Base-by-base conservation (phyloP, 2,797 vertebrate genomes). In the Neosalanx taihuensis region DNA sequence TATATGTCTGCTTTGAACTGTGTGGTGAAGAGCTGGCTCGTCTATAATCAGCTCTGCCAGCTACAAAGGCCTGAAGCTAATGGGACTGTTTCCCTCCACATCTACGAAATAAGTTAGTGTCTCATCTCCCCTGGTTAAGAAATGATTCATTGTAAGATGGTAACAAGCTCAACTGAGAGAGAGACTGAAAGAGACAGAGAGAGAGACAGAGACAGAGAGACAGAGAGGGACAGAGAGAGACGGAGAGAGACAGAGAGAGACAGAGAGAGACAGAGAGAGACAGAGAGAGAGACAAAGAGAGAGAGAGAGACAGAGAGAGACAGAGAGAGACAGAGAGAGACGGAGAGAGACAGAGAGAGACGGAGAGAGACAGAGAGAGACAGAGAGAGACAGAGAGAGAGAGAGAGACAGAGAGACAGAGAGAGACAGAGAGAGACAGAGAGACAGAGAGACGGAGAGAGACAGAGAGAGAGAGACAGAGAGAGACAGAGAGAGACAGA, bases 141-240 rank as follows among this genome's bases (percentile, higher is more conserved):
- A 73, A 73, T 79, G 77, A 83, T 83, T 80, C 84, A 86, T 90
- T 88, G 88, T 86, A 83, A 88, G 85, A 87, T 69, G 77, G 79
- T 89, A 90, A 91, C 85, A 90, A 86, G 83, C 82, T 85, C 81
- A 86, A 89, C 88, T 88, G 81, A 79, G 81, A 78, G 69, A 85
- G 83, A 76, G 79, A 79, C 5, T 18, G 51, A 10, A 1, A 83
- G 76, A 82, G 77, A 77, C 84, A 84, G 37, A 41, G 89, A 87
- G 80, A 85, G 89, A 91, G 81, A 81, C 79, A 78, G 69, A 85
- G 83, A 76, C 79, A 79, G 3, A n/a, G 4, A 53, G 51, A 12
- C 5, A 83, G 76, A 82, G 77, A 77, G 85, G 84, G 89, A 4
- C 4, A 87, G 80, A 85, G 89, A 91, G 82, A 81, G 80, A 78